Conservation (phyloP, 2,888 invertebrate species). For the Dugesia japonica region DNA sequence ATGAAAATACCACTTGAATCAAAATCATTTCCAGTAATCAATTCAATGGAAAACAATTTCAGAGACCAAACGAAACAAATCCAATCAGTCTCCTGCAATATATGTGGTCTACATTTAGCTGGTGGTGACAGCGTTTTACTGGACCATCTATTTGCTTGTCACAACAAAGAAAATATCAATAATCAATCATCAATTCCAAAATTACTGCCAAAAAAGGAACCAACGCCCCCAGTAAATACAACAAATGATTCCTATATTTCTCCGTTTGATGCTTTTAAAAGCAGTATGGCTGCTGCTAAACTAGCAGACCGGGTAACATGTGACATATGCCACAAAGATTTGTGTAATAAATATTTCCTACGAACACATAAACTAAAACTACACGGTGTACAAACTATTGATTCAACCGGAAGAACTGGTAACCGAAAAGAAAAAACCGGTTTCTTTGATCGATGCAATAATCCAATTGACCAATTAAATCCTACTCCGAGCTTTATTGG, state of each 20-base stretch:
- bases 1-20: neutral
- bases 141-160: neutral
- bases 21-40: neutral
- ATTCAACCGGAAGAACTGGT: neutral
- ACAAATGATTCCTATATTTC: conserved; percentile 29
- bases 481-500: neutral
- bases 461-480: conserved; percentile 6
- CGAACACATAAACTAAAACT: conserved; percentile 34
- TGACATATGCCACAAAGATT: conserved; percentile 34
- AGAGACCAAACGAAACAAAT: neutral
- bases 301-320: conserved; percentile 41
- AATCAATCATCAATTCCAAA: conserved; percentile 14
- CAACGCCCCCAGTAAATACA: neutral
- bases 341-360: conserved; percentile 34
- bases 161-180: conserved; percentile 13
- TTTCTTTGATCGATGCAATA: neutral
- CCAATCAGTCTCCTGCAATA: neutral
- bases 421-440: conserved; percentile 5
- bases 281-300: conserved; percentile 46
- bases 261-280: conserved; percentile 37
- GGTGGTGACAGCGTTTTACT: neutral
- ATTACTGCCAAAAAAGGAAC: neutral
- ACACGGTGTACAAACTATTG: conserved; percentile 29
- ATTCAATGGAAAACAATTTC: neutral
- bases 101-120: neutral